Conservation (phyloP, 2,797 vertebrate species). For the Siniperca undulata region DNA sequence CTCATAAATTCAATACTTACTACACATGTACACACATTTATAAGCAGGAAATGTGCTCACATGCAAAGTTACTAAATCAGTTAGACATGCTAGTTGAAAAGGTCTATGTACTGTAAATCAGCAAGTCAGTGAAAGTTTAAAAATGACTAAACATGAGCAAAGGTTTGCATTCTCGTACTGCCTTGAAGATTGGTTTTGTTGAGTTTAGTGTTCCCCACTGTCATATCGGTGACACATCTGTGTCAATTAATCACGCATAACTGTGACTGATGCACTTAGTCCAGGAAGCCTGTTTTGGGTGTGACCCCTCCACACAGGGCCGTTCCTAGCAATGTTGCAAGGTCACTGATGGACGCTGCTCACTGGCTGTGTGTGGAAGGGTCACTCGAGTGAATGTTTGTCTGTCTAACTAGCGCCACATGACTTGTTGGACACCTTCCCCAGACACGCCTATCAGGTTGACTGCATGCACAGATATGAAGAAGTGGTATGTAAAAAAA, state of each 20-base stretch:
- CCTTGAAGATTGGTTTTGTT: neutral
- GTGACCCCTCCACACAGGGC: constrained; percentile 26
- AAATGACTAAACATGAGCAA: neutral
- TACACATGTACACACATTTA: constrained; percentile 16
- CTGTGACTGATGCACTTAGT: constrained; percentile 31
- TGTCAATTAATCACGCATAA: constrained; percentile 53
- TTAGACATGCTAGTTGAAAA: neutral
- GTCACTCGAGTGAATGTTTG: neutral
- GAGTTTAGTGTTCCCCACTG: neutral
- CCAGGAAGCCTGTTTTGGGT: constrained; percentile 37
- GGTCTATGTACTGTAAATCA: neutral
- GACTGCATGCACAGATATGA: neutral
- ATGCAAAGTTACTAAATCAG: neutral
- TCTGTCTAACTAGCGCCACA: neutral
- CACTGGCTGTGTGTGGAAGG: neutral
- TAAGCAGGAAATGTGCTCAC: neutral
- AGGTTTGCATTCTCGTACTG: neutral
- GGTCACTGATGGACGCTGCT: constrained; percentile 21
- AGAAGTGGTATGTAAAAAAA: neutral
- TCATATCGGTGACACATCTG: constrained; percentile 42
- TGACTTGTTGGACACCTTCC: neutral
- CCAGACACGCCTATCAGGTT: neutral
- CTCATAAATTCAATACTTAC: constrained; percentile 1
- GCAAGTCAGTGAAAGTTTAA: neutral
- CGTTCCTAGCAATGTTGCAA: constrained; percentile 24